Evolutionary conservation across 2,797 vertebrate genomes (phyloP).

Genomic region (Chelon labrosus): DNA sequence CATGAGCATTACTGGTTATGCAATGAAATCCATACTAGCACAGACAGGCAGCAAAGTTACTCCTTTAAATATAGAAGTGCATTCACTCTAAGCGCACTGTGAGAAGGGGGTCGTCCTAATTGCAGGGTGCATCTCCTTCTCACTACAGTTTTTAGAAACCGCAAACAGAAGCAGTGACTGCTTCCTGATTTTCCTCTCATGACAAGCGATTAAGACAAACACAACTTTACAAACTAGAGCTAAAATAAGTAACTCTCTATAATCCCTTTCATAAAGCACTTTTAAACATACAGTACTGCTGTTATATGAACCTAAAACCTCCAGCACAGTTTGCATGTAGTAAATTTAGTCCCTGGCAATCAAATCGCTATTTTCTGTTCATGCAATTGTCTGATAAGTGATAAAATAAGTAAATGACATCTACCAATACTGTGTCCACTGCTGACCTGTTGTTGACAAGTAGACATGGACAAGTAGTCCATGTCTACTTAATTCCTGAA

Average conservation of each 20-base stretch:
- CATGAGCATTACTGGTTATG: constrained; percentile 36
- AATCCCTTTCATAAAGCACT: not conserved
- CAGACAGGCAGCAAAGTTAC: constrained; percentile 47
- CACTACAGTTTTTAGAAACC: not conserved
- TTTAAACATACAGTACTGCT: not conserved
- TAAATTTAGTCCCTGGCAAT: not conserved
- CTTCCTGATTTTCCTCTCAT: not conserved
- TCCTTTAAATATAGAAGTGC: constrained; percentile 28
- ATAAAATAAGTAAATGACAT: not conserved
- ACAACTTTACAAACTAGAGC: not conserved
- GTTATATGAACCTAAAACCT: not conserved
- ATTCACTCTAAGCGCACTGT: constrained; percentile 19
- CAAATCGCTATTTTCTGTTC: not conserved
- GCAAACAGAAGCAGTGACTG: not conserved
- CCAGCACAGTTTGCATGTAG: not conserved
- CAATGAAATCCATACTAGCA: constrained; percentile 55
- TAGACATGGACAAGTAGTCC: not conserved
- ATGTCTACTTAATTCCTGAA: not conserved
- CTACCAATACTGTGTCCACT: not conserved
- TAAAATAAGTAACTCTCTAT: not conserved
- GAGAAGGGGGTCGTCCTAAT: constrained; percentile 16
- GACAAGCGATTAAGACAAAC: constrained; percentile 1
- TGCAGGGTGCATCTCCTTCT: not conserved
- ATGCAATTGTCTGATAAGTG: not conserved
- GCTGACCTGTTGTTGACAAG: too few relatives aligned